These are phyloP conservation scores for Syngnathus acus DNA, from an alignment of 2,797 vertebrate genomes.

Conservation along the genomic window DNA sequence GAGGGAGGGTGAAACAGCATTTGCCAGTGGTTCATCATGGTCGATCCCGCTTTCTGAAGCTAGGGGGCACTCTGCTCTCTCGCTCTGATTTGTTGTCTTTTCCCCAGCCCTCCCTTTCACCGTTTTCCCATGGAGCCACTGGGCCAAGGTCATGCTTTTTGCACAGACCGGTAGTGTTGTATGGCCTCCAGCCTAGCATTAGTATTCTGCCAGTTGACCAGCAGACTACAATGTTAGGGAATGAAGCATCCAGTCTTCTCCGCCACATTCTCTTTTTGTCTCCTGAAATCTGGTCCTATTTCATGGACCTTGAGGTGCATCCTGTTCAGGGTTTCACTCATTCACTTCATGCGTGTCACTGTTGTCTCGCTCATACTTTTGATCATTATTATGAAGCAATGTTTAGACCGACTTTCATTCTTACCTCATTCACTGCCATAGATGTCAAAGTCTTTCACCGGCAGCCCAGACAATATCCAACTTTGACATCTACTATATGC, in stretches of 20 bases:
- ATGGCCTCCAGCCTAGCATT: slow-evolving; percentile 45
- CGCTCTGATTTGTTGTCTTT: slow-evolving; percentile 1
- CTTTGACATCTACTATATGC: too few relatives aligned
- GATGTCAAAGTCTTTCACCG: too few relatives aligned
- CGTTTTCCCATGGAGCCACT: slow-evolving; percentile 32
- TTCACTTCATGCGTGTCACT: neutral
- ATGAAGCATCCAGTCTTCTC: slow-evolving; percentile 35
- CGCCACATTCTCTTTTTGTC: slow-evolving; percentile 27
- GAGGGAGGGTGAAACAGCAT: slow-evolving; percentile 60
- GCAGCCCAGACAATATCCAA: too few relatives aligned
- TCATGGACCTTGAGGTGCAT: slow-evolving; percentile 30
- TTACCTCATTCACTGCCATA: too few relatives aligned
- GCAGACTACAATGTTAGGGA: slow-evolving; percentile 36
- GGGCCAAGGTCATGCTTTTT: slow-evolving; percentile 59
- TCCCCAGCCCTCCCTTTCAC: slow-evolving; percentile 12
- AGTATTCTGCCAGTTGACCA: slow-evolving; percentile 39
- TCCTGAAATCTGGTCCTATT: slow-evolving; percentile 17
- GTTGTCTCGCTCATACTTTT: neutral
- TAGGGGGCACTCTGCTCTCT: slow-evolving; percentile 39
- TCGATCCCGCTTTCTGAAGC: slow-evolving; percentile 15
- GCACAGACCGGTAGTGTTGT: slow-evolving; percentile 32
- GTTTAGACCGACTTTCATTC: too few relatives aligned
- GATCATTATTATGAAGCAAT: too few relatives aligned
- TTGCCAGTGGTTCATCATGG: neutral
- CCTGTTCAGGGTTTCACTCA: neutral